phyloP scores from a whole-genome alignment of 2,797 vertebrate genomes.

The Oryzias dopingdopingensis region DNA sequence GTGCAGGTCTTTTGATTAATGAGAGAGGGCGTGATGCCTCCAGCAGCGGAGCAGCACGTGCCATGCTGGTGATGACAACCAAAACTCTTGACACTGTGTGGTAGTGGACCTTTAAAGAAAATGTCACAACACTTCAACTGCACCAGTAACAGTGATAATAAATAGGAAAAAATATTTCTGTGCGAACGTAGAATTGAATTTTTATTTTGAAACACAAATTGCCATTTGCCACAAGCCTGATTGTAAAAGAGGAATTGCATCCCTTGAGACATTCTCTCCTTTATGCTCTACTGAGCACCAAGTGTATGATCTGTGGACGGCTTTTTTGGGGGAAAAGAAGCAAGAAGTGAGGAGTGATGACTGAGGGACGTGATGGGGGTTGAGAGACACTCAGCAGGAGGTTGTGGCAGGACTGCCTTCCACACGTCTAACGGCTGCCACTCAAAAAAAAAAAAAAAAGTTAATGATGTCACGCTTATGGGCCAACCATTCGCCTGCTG shows the following conservation, averaged over 20 bases:
- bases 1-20: slow-evolving; percentile 69
- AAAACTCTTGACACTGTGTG: slow-evolving; percentile 29
- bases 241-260: slow-evolving; percentile 16
- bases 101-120: slow-evolving; percentile 16
- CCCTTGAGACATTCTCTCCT: slow-evolving; percentile 30
- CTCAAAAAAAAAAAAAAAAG: slow-evolving; percentile 65
- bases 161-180: not conserved
- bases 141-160: slow-evolving; percentile 1
- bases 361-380: slow-evolving; percentile 67
- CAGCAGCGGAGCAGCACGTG: slow-evolving; percentile 60
- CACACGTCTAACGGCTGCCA: slow-evolving; percentile 82
- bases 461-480: slow-evolving; percentile 78
- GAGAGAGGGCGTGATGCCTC: slow-evolving; percentile 58
- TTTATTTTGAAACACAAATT: slow-evolving; percentile 10
- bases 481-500: slow-evolving; percentile 68
- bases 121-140: slow-evolving; percentile 17
- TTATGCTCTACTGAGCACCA: slow-evolving; percentile 59
- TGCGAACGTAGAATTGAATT: not conserved
- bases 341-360: slow-evolving; percentile 44
- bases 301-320: slow-evolving; percentile 47
- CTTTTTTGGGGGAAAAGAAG: slow-evolving; percentile 24
- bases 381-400: slow-evolving; percentile 76
- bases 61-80: slow-evolving; percentile 49
- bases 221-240: slow-evolving; percentile 2
- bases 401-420: slow-evolving; percentile 73